Conservation (phyloP, 2,797 vertebrate species). For the Loris lydekkerianus region DNA sequence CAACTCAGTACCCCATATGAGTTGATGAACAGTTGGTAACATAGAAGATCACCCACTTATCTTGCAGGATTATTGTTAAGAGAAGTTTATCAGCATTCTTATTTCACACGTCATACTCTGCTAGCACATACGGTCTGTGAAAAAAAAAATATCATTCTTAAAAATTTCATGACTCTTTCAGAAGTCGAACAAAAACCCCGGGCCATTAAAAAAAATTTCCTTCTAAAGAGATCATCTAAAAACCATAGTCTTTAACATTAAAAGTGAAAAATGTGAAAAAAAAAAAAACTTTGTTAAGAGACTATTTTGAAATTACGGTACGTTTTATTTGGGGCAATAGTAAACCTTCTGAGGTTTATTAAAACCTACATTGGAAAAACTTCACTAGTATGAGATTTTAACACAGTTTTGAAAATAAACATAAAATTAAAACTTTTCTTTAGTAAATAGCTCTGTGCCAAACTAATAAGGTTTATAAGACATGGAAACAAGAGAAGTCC, state of each 20-base stretch:
- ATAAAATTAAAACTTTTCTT: constrained; percentile 30
- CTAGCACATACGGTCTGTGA: background rate
- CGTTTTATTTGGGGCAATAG: background rate
- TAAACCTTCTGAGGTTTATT: background rate
- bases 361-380: background rate
- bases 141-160: background rate
- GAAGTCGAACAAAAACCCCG: background rate
- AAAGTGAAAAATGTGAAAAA: background rate
- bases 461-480: background rate
- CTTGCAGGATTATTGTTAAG: background rate
- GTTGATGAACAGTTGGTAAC: background rate
- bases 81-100: background rate
- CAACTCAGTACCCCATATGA: background rate
- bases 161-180: background rate
- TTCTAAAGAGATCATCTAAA: background rate
- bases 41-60: background rate
- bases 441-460: background rate
- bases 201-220: background rate
- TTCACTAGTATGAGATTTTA: background rate
- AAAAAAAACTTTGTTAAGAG: background rate
- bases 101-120: background rate
- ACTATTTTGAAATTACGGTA: background rate
- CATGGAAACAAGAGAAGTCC: background rate
- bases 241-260: background rate
- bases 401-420: constrained; percentile 48